A percentile compares a stretch with the other conserved stretches of the same genome.
phyloP scores from a whole-genome alignment of 2,797 vertebrate genomes.

The Echiichthys vipera region DNA sequence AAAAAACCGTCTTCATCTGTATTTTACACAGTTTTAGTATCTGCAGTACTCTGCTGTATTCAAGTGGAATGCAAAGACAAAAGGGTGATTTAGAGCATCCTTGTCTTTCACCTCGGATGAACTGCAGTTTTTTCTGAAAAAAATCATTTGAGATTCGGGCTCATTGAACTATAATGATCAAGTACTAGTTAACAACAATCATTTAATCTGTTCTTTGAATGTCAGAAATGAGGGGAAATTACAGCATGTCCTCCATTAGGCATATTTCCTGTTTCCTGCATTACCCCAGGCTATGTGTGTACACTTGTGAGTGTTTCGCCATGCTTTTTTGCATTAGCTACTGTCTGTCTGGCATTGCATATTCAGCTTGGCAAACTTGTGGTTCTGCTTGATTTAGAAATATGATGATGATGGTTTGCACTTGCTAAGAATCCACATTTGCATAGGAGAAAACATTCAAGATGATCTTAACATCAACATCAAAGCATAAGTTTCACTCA shows the following conservation, averaged over 20 bases:
- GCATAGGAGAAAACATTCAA: not conserved
- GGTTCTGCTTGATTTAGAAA: not conserved
- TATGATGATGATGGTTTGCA: not conserved
- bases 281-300: conserved; percentile 5
- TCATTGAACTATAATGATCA: not conserved
- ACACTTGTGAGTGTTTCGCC: conserved; percentile 3
- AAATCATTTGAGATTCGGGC: not conserved
- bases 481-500: too few relatives aligned
- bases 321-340: not conserved
- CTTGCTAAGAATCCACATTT: not conserved
- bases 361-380: not conserved
- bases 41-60: not conserved
- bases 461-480: not conserved
- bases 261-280: conserved; percentile 54
- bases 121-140: not conserved
- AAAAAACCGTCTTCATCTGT: not conserved
- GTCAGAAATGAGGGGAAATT: conserved; percentile 5
- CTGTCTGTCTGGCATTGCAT: not conserved
- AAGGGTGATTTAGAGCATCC: not conserved
- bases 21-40: not conserved
- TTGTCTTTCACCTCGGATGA: not conserved
- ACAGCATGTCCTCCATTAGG: conserved; percentile 33
- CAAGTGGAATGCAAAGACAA: not conserved
- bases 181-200: not conserved
- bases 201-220: conserved; percentile 13